Evolutionary conservation across 2,113 vertebrate species (phyloP).

Genomic region (Lepidothrix coronata): DNA sequence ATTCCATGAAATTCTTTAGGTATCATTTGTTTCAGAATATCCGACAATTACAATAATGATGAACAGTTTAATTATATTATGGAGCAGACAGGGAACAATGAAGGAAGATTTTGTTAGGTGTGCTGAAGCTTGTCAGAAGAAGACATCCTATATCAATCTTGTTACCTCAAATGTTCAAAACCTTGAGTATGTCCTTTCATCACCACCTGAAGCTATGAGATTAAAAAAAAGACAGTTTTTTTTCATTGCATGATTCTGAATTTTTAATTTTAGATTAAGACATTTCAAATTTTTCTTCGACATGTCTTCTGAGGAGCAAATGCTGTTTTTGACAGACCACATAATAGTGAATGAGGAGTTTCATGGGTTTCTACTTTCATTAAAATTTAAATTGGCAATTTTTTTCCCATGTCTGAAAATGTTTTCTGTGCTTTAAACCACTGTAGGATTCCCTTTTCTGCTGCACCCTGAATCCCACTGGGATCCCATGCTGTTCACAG

Average conservation of each 20-base stretch:
- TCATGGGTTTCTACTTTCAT: neutral
- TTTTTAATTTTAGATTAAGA: neutral
- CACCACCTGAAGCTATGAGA: neutral
- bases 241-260: neutral
- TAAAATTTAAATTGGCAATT: neutral
- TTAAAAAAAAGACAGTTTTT: neutral
- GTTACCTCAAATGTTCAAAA: neutral
- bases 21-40: slow-evolving; percentile 32
- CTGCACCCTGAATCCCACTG: neutral
- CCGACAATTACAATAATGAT: neutral
- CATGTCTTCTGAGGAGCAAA: neutral
- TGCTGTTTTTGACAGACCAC: neutral
- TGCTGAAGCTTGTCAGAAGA: neutral
- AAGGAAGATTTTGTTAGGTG: neutral
- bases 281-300: neutral
- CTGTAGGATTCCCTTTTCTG: neutral
- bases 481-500: neutral
- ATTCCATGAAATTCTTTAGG: neutral
- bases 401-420: neutral
- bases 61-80: slow-evolving; percentile 2
- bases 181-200: neutral
- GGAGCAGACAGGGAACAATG: neutral
- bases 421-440: neutral
- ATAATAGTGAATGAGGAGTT: neutral
- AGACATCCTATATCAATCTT: neutral